Evolutionary conservation across 2,888 invertebrate species (phyloP).

Genomic region (Erpobdella octoculata): DNA sequence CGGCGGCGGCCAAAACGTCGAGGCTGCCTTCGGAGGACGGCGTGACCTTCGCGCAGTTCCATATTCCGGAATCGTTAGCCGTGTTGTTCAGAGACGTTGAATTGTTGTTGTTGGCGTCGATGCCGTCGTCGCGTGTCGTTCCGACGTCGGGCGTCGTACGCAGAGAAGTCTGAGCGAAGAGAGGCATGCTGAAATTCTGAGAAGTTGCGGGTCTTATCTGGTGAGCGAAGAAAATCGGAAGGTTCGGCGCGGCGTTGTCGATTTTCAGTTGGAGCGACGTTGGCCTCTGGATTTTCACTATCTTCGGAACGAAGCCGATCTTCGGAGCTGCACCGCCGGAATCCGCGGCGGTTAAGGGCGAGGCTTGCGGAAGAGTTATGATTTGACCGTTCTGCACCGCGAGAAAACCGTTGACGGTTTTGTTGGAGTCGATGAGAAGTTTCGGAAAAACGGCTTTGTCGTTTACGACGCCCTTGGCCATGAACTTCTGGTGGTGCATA

Average conservation of each 20-base stretch:
- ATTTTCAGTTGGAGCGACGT: too few relatives aligned
- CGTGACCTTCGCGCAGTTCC: neutral
- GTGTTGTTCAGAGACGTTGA: too few relatives aligned
- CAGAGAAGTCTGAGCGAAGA: too few relatives aligned
- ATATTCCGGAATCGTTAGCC: too few relatives aligned
- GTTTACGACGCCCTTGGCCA: neutral
- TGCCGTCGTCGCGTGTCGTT: too few relatives aligned
- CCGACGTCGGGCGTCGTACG: too few relatives aligned
- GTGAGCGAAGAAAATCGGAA: neutral
- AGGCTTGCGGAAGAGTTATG: neutral
- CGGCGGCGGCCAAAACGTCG: conserved; percentile 28
- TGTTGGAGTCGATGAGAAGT: neutral
- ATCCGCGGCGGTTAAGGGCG: neutral
- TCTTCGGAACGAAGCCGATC: neutral
- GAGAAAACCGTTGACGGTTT: neutral
- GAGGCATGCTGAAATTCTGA: too few relatives aligned
- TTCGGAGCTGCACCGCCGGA: neutral
- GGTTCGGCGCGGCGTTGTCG: too few relatives aligned
- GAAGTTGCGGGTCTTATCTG: neutral
- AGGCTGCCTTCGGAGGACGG: conserved; percentile 12
- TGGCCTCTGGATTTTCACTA: neutral
- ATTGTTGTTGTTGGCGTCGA: too few relatives aligned
- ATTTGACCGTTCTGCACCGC: neutral
- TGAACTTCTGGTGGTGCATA: neutral
- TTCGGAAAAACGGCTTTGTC: neutral